Percentiles rank a stretch among this genome's conserved stretches.
Conservation (phyloP, 2,797 vertebrate species). For the Gouania willdenowi region DNA sequence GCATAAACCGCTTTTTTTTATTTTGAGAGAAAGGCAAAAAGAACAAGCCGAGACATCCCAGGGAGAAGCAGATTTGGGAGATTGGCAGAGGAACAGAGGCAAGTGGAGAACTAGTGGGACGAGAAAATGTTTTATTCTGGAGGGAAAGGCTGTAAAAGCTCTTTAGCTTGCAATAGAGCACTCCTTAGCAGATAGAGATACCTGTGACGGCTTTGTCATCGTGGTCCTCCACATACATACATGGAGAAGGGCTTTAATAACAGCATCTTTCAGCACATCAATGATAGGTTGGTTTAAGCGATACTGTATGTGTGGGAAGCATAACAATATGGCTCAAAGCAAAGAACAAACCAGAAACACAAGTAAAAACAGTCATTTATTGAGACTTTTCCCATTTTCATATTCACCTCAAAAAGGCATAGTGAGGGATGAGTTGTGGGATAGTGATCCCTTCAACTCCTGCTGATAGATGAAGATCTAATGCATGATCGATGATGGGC, state of each 20-base stretch:
- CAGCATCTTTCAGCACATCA: conserved; percentile 7
- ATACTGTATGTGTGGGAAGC: background rate
- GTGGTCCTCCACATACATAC: conserved; percentile 15
- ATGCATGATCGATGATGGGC: conserved; percentile 1
- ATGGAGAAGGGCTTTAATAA: conserved; percentile 15
- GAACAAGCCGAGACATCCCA: conserved; percentile 2
- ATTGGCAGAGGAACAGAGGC: conserved; percentile 20
- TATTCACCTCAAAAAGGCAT: conserved; percentile 1
- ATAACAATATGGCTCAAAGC: conserved; percentile 1
- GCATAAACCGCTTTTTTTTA: conserved; percentile 13
- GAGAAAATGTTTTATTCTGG: background rate
- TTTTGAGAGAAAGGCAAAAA: conserved; percentile 8
- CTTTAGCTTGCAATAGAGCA: conserved; percentile 7
- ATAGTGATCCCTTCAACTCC: conserved; percentile 1
- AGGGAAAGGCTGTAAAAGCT: conserved; percentile 1
- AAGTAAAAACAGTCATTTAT: background rate
- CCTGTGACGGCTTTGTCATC: conserved; percentile 2
- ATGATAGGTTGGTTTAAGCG: background rate
- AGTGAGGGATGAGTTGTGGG: conserved; percentile 9
- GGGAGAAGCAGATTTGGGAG: conserved; percentile 7
- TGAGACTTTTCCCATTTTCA: conserved; percentile 1
- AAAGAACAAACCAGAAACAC: background rate
- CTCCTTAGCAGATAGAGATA: conserved; percentile 7
- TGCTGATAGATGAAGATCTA: conserved; percentile 9
- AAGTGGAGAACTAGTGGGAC: conserved; percentile 2